Base-by-base conservation (phyloP, 2,797 vertebrate genomes). In the Sebastes taczanowskii region DNA sequence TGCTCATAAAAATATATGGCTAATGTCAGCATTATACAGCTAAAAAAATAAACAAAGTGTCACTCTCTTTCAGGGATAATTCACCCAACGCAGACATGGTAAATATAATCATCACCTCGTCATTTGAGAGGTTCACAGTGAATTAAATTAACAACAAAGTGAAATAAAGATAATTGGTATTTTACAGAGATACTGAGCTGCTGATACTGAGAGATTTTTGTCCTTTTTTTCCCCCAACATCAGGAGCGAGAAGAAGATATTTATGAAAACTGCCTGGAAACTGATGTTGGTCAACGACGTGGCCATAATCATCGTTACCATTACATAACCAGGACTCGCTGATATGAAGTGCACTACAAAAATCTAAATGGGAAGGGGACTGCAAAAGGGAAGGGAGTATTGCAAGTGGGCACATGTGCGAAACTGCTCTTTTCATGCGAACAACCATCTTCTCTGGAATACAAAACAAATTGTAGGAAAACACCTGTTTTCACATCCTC, bases 251-350 rank as follows among this genome's bases (percentile, higher is more conserved):
- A 3, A 73, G 71, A 76, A 73, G 73, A 76, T 2, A 78, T 89
- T 42, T 93, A 93, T 82, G 90, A 91, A 84, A 93, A 93, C 71
- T 80, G 80, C 38, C 58, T 92, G 14, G 74, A 81, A 80, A 18
- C 16, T 29, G 2, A 64, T 16, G n/a, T 0, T 10, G 0, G 1
- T 35, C 27, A 18, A 11, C 25, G 1, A 22, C 16, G 1, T 14
- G 2, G 1, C 22, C 2, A 20, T n/a, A 64, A 16, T 23, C 25
- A 22, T 3, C 63, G 6, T 11, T 6, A 14, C 1, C 18, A 27
- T n/a, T 3, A 4, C 25, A 71, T 63, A 16, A 2, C 3, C 32
- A 59, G 22, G 16, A 10, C 22, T 71, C 22, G 46, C 3, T 27
- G 23, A 64, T 20, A 10, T 6, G 25, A 52, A 14, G 13, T 1